Percentiles rank a stretch among this genome's conserved stretches.
These are phyloP conservation scores for Cladopsammia gracilis DNA, from an alignment of 64 coral and sea anemone species.

Conservation along the genomic window DNA sequence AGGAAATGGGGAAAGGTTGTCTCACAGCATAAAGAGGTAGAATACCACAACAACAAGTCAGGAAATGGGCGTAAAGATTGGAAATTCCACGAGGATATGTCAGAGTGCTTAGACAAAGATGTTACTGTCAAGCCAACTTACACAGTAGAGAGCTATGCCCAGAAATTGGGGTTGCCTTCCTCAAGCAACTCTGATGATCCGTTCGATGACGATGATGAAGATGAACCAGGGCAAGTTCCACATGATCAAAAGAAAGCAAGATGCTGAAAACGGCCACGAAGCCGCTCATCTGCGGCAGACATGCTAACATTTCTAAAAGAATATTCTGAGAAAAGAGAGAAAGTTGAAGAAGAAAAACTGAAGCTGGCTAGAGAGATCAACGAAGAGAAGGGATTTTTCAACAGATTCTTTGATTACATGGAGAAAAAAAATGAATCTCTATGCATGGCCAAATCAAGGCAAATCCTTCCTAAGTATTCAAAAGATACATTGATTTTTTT, in stretches of 20 bases:
- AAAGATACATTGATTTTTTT: constrained; percentile 5
- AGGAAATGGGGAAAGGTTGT: constrained; percentile 26
- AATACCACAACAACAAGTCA: constrained; percentile 29
- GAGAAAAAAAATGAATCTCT: constrained; percentile 44
- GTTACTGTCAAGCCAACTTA: constrained; percentile 31
- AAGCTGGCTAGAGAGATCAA: constrained; percentile 66
- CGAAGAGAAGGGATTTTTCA: constrained; percentile 68
- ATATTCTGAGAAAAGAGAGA: constrained; percentile 62
- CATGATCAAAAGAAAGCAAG: constrained; percentile 37
- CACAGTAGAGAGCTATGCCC: constrained; percentile 29
- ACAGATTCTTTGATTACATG: constrained; percentile 55
- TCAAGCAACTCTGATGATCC: constrained; percentile 6
- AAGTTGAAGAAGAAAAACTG: constrained; percentile 69
- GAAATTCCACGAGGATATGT: constrained; percentile 34
- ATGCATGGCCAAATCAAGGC: neutral
- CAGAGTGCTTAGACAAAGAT: constrained; percentile 39
- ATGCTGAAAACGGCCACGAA: constrained; percentile 28
- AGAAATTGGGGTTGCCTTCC: constrained; percentile 53
- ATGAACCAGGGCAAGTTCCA: constrained; percentile 49
- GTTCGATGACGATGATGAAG: constrained; percentile 37
- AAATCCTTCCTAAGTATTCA: constrained; percentile 8
- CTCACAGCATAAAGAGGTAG: constrained; percentile 32
- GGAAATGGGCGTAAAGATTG: constrained; percentile 31
- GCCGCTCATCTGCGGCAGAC: constrained; percentile 44
- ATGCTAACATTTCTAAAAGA: constrained; percentile 50